Evolutionary conservation across 2,113 vertebrate species (phyloP), one percentile per base, ranked within the genome.

Genomic region (Elgaria multicarinata): DNA sequence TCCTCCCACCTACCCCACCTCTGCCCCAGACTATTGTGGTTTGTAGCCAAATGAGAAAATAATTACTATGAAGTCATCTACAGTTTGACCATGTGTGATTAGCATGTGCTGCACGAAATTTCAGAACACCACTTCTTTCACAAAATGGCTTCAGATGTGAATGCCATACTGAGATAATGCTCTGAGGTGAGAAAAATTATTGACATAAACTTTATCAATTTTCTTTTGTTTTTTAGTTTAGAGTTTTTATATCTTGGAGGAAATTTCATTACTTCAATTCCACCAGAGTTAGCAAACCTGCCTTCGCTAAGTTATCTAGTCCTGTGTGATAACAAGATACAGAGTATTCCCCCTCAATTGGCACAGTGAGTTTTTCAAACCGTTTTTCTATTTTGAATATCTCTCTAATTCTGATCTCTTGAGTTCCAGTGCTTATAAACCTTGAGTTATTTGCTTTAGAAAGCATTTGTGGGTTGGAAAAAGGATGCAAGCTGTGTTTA

Each of bases 281-380:
- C 99, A 91, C 97, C 98, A 69, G 99, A 99, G 96, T 96, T 99
- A 94, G 98, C 98, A 74, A 98, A 99, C 95, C 96, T 99, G 90
- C 98, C 98, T 77, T 97, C 96, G 94, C 97, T 99, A 90, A 98
- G 96, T 96, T 99, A 98, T 91, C 97, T 99, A 95, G 98, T 98
- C 18, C 96, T 99, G 67, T 99, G 99, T 96, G 99, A 99, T 96
- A 99, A 99, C 96, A 98, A 98, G 93, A 99, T 99, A 94, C 99
- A 99, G 95, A 98, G 99, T 89, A 97, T 99, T 87, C 99, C 99
- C 50, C 99, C 99, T 53, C 98, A 99, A 93, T 97, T 99, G 93
- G 98, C 98, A 96, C 98, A 98, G 99, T 99, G 95, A 97, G 97
- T 98, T 94, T 88, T 94, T 91, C 72, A 26, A 39, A 10, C 24